phyloP scores from a whole-genome alignment of 2,797 vertebrate species.

The Pipistrellus pygmaeus region DNA sequence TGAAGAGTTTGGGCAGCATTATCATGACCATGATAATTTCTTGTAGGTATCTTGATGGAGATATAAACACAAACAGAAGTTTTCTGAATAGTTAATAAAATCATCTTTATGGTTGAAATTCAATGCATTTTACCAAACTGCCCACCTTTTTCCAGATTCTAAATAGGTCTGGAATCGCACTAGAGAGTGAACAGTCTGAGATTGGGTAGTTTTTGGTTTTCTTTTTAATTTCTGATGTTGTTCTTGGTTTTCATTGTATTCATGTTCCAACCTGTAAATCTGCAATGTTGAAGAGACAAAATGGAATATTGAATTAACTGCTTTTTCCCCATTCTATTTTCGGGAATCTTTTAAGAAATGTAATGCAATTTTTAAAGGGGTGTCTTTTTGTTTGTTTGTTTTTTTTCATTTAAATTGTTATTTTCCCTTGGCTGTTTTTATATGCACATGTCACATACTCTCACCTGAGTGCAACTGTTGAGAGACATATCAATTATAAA shows the following conservation, averaged over 20 bases:
- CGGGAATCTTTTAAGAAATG: conserved; percentile 9
- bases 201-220: neutral
- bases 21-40: neutral
- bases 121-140: neutral
- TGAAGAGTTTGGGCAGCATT: neutral
- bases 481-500: neutral
- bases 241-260: neutral
- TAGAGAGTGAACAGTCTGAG: neutral
- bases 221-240: neutral
- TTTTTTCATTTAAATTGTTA: neutral
- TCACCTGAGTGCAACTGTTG: neutral
- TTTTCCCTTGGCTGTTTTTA: conserved; percentile 8
- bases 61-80: neutral
- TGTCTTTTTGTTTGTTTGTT: too few relatives aligned
- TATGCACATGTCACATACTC: neutral
- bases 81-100: neutral
- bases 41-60: neutral
- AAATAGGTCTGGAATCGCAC: neutral
- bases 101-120: neutral
- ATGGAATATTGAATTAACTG: neutral
- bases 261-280: neutral
- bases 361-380: neutral
- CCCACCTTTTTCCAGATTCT: neutral
- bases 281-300: neutral
- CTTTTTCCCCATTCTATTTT: conserved; percentile 12